Percentiles rank a stretch among this genome's conserved stretches.
Conservation (phyloP, 2,888 invertebrate genomes). For the Torymus auratus region DNA sequence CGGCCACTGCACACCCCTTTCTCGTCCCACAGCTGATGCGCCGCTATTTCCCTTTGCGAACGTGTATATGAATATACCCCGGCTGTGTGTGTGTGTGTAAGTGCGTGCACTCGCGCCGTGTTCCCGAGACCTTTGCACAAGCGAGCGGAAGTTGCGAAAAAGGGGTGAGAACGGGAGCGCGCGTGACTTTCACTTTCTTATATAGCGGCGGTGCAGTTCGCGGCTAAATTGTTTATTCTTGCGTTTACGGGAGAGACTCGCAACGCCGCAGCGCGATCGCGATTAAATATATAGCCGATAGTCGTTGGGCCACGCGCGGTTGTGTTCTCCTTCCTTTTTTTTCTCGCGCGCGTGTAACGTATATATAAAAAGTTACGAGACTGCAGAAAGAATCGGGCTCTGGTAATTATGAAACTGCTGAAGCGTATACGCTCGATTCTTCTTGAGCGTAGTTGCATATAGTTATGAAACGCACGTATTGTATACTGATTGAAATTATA, state of each 20-base stretch:
- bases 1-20: too few relatives aligned
- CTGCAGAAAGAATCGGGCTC: too few relatives aligned
- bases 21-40: too few relatives aligned
- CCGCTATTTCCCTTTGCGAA: neutral
- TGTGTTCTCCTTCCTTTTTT: neutral
- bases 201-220: conserved; percentile 21
- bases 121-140: conserved; percentile 48
- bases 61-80: neutral
- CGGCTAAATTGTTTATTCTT: conserved; percentile 42
- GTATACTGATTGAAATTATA: too few relatives aligned
- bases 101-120: conserved; percentile 3
- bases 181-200: conserved; percentile 52
- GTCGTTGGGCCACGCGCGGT: too few relatives aligned
- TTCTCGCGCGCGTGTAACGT: conserved; percentile 15
- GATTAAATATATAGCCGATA: conserved; percentile 7
- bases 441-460: too few relatives aligned
- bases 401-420: too few relatives aligned
- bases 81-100: neutral
- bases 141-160: conserved; percentile 54
- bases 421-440: too few relatives aligned
- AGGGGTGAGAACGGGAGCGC: conserved; percentile 50
- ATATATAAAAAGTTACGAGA: too few relatives aligned
- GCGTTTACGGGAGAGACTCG: neutral
- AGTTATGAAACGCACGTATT: too few relatives aligned
- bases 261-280: conserved; percentile 2